A percentile compares a stretch with the other conserved stretches of the same genome.
These are phyloP conservation scores for Euura lappo DNA, from an alignment of 1,140 invertebrate species.

Conservation along the genomic window DNA sequence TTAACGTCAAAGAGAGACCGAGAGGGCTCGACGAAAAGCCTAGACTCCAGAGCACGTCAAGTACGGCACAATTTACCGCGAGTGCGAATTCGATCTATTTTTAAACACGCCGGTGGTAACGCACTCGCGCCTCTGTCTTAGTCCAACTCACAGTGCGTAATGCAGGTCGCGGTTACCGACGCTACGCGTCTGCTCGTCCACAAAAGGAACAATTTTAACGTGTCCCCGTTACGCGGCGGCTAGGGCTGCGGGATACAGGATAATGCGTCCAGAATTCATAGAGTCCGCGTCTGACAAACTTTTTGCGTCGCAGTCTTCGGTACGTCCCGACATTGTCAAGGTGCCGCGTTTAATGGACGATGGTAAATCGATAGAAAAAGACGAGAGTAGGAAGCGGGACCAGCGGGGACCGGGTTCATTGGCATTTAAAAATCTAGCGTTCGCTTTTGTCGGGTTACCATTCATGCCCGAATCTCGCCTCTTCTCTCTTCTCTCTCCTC, in stretches of 20 bases:
- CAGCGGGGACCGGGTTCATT: not conserved
- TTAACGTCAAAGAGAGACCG: constrained; percentile 1
- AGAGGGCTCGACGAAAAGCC: not conserved
- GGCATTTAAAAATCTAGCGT: constrained; percentile 5
- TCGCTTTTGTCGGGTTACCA: not conserved
- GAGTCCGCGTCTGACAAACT: no score
- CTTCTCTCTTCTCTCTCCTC: not conserved
- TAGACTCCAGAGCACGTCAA: not conserved
- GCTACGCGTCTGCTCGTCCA: constrained; percentile 28
- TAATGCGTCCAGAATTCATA: no score
- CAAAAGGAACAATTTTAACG: no score
- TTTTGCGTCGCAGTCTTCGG: no score
- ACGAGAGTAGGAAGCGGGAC: not conserved
- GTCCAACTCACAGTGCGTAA: constrained; percentile 32
- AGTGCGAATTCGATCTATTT: not conserved
- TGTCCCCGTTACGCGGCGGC: no score
- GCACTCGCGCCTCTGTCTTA: not conserved
- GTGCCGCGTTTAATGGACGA: not conserved
- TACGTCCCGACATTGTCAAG: no score
- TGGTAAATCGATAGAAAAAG: not conserved
- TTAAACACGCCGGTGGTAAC: not conserved
- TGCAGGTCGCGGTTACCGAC: constrained; percentile 49
- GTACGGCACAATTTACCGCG: not conserved
- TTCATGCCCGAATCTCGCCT: not conserved
- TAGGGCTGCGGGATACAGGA: no score